phyloP scores from a whole-genome alignment of 2,888 invertebrate genomes.

The Caenorhabditis panamensis region DNA sequence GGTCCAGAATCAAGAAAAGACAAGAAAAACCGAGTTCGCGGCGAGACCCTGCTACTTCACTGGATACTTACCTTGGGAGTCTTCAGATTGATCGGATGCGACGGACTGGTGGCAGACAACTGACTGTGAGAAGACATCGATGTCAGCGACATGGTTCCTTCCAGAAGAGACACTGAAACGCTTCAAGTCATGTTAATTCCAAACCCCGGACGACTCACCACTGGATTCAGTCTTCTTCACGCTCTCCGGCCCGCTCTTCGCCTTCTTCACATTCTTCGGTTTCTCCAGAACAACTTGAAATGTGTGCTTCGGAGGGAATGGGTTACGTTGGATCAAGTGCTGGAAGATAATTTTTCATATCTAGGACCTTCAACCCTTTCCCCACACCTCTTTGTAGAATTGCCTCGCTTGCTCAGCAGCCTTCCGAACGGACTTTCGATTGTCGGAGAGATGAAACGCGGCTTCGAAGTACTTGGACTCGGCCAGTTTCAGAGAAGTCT shows the following conservation, averaged over 20 bases:
- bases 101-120: conserved; percentile 23
- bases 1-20: no score
- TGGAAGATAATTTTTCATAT: conserved; percentile 30
- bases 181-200: no score
- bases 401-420: conserved; percentile 39
- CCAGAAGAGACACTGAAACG: conserved; percentile 20
- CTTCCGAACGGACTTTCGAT: conserved; percentile 31
- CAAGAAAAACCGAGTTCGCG: no score
- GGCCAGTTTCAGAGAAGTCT: conserved; percentile 18
- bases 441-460: conserved; percentile 53
- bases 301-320: conserved; percentile 48
- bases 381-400: conserved; percentile 44
- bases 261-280: conserved; percentile 12
- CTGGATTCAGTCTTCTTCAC: conserved; percentile 16
- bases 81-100: conserved; percentile 34
- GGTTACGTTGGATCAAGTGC: conserved; percentile 49
- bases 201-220: not conserved
- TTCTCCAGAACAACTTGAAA: conserved; percentile 17
- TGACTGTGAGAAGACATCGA: conserved; percentile 44
- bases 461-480: conserved; percentile 49
- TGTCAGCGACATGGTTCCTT: conserved; percentile 42
- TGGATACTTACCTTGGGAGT: conserved; percentile 18
- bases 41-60: no score
- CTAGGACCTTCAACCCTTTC: no score
- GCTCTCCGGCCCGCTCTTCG: not conserved